These are phyloP conservation scores for Zosterops japonicus DNA, from an alignment of 2,113 vertebrate genomes.

Conservation along the genomic window DNA sequence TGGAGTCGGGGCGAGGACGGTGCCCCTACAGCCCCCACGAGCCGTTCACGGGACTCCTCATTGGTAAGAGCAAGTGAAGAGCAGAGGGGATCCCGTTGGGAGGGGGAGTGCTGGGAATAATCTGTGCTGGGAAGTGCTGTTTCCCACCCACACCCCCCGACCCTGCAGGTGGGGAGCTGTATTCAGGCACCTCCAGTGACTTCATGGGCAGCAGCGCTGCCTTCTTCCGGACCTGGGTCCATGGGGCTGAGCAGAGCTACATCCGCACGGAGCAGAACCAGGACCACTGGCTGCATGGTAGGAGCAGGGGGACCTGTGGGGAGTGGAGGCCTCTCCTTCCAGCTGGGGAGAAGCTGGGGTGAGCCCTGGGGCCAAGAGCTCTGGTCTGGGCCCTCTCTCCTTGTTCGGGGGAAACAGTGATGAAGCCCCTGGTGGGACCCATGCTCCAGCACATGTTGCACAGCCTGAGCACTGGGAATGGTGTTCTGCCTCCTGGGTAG, in stretches of 20 bases:
- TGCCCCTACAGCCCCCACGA: constrained; percentile 86
- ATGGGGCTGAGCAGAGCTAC: constrained; percentile 71
- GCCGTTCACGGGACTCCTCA: constrained; percentile 76
- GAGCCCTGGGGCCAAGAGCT: not conserved
- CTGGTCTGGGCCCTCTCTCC: not conserved
- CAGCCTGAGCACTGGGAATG: not conserved
- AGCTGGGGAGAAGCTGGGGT: not conserved
- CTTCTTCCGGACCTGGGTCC: constrained; percentile 79
- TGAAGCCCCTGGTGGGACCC: not conserved
- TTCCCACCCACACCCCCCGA: not conserved
- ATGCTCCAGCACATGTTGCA: rapidly evolving
- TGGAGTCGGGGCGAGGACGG: constrained; percentile 83
- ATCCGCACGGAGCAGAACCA: constrained; percentile 85
- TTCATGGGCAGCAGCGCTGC: constrained; percentile 86
- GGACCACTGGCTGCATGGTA: constrained; percentile 86
- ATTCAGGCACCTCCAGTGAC: constrained; percentile 83
- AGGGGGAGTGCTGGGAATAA: not conserved
- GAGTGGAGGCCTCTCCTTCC: rapidly evolving
- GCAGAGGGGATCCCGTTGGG: not conserved
- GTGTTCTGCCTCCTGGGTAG: not conserved
- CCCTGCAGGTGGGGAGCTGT: constrained; percentile 78
- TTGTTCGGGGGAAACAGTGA: not conserved
- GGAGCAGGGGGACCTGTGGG: rapidly evolving
- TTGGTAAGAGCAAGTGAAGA: constrained; percentile 53
- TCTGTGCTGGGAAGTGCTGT: not conserved